Base-by-base conservation (phyloP, 1,140 invertebrate species). In the Apocrypta bakeri region DNA sequence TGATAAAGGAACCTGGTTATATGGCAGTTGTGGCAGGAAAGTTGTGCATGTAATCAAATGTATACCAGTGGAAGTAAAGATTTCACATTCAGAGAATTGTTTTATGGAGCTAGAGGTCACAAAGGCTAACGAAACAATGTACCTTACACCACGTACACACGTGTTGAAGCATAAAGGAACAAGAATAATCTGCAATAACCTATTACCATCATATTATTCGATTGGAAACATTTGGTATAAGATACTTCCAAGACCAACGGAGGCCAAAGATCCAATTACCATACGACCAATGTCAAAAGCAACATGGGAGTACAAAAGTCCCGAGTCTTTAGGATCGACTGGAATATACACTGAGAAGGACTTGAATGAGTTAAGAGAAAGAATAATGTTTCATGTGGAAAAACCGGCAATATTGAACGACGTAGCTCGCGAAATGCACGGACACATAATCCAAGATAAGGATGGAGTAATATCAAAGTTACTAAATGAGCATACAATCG, bases 251-350 rank as follows among this genome's bases (percentile, higher is more conserved):
- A 61, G n/a, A 61, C 56, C 56, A 8, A 61, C 56, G 0, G 25
- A 31, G 63, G 48, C 79, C 21, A 37, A 2, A 0, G 25, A n/a
- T 29, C 85, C 76, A 21, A 11, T 66, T 2, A 56, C 71, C 14
- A 71, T 85, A 17, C 27, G 82, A 82, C 81, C 85, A 21, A 25
- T 37, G 21, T 75, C 42, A 0, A 61, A 76, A 66, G 48, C 84
- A 0, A 82, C 81, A 0, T 88, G 85, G 87, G 56, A 77, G 12
- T 88, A 87, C 61, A 77, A 56, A 76, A 76, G 64, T 11, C 27
- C 78, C 0, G 37, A 14, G 0, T 64, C 72, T 8, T 40, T 88
- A 4, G 85, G 83, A 0, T 84, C 48, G 1, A 83, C 68, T 37
- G 84, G 85, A 2, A 85, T 86, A 0, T 85, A 84, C 56, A 56